Percentiles rank a stretch among this genome's conserved stretches.
phyloP scores from a whole-genome alignment of 1,140 invertebrate species.

The Drosophila lacertosa region DNA sequence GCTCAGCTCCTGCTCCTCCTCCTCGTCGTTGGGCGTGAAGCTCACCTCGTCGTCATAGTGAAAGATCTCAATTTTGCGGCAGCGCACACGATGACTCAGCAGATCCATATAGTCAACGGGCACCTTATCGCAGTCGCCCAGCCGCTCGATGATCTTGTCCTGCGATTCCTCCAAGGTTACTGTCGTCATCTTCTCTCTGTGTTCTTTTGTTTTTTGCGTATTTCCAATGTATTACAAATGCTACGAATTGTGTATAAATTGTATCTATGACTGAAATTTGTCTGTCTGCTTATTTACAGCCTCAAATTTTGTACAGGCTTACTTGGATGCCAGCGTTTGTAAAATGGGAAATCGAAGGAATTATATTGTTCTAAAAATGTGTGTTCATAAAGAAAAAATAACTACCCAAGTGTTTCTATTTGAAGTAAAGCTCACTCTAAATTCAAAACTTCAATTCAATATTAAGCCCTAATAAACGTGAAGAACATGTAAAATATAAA shows the following conservation, averaged over 20 bases:
- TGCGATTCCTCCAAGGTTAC: background rate
- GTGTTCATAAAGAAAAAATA: no score
- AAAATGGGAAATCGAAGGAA: no score
- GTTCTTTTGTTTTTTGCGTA: background rate
- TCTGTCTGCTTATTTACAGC: no score
- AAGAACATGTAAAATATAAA: no score
- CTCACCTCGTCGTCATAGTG: conserved; percentile 50
- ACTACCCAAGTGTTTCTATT: no score
- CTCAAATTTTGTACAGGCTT: no score
- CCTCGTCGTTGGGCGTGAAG: conserved; percentile 26
- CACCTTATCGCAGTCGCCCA: conserved; percentile 32
- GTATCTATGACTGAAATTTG: conserved; percentile 6
- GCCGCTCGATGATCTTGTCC: conserved; percentile 6
- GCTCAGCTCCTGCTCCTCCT: conserved; percentile 23
- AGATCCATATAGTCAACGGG: conserved; percentile 50
- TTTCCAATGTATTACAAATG: background rate
- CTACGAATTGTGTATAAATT: background rate
- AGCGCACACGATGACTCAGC: conserved; percentile 31
- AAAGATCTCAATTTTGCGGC: conserved; percentile 52
- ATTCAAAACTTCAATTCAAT: no score
- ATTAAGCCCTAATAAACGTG: no score
- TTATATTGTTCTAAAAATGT: no score
- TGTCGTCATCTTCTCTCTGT: background rate
- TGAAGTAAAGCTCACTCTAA: no score
- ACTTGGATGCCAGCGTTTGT: no score